A percentile compares a stretch with the other conserved stretches of the same genome.
Evolutionary conservation across 1,140 invertebrate genomes (phyloP).

Genomic region (Drosophila busckii): DNA sequence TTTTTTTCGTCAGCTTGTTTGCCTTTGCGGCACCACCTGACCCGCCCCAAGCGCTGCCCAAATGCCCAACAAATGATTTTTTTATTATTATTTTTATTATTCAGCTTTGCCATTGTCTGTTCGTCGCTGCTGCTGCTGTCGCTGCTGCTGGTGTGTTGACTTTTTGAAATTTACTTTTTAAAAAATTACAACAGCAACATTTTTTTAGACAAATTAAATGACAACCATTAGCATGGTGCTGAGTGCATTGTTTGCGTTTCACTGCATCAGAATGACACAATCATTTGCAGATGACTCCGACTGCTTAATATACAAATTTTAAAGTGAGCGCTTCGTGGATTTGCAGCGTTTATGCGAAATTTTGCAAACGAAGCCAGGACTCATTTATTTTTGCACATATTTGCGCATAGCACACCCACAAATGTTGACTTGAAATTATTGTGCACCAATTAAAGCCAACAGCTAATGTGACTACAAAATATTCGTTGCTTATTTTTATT

Average conservation of each 20-base stretch:
- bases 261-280: slow-evolving; percentile 27
- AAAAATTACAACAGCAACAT: slow-evolving; percentile 56
- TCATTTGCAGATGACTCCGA: slow-evolving; percentile 12
- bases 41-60: not conserved
- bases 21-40: slow-evolving; percentile 29
- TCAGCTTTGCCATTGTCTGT: slow-evolving; percentile 14
- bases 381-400: too few relatives aligned
- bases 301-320: not conserved
- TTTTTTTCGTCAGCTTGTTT: slow-evolving; percentile 70
- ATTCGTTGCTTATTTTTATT: too few relatives aligned
- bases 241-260: slow-evolving; percentile 33
- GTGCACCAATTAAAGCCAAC: too few relatives aligned
- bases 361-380: too few relatives aligned
- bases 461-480: too few relatives aligned
- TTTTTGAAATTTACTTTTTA: slow-evolving; percentile 41
- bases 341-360: too few relatives aligned
- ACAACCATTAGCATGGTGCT: slow-evolving; percentile 25
- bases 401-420: too few relatives aligned
- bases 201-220: slow-evolving; percentile 55
- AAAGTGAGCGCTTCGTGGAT: too few relatives aligned
- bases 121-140: slow-evolving; percentile 40
- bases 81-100: slow-evolving; percentile 25
- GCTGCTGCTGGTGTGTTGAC: slow-evolving; percentile 1
- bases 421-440: too few relatives aligned
- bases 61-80: slow-evolving; percentile 1